Evolutionary conservation across 2,113 vertebrate species (phyloP), one percentile per base, ranked within the genome.

Genomic region (Microtus richardsoni): DNA sequence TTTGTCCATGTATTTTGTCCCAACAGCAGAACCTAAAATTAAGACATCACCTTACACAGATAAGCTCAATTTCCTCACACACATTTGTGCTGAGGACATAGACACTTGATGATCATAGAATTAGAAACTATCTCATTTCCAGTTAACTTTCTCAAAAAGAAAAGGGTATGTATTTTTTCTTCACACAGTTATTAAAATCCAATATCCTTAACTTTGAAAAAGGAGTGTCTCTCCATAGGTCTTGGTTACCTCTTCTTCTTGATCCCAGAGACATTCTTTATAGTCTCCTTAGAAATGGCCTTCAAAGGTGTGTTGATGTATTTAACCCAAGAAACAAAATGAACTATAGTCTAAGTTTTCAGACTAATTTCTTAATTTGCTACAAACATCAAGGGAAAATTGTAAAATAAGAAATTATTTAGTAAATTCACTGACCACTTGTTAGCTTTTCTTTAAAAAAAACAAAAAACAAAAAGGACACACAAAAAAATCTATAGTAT

Each of bases 381-480:
- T 86, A 33, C 28, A 92, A 86, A 86, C 66, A 10, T 88, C 44
- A 49, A 16, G 58, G 39, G 47, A 91, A 91, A 71, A 47, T 36
- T 78, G 60, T 66, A n/a, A 89, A 74, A 86, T 52, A 66, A n/a
- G 62, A 91, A 86, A 77, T 71, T 36, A 70, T 14, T 54, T 73
- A 78, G 52, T 22, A 87, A 83, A 66, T 52, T 47, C 4, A 74
- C 16, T 19, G 60, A 60, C 13, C 12, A 78, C 21, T 21, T 73
- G 16, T 5, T 74, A 96, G 41, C 22, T 89, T 85, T 89, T 91
- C 44, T 77, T 92, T 24, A 82, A 66, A 93, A n/a, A 36, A 47
- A 47, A 44, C 44, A 44, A 44, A 47, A 12, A 88, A 44, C 36
- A 58, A 58, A 58, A 58, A 26, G 39, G 41, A 28, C 41, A 49